Evolutionary conservation across 2,888 invertebrate species (phyloP).

Genomic region (Laothoe populi): DNA sequence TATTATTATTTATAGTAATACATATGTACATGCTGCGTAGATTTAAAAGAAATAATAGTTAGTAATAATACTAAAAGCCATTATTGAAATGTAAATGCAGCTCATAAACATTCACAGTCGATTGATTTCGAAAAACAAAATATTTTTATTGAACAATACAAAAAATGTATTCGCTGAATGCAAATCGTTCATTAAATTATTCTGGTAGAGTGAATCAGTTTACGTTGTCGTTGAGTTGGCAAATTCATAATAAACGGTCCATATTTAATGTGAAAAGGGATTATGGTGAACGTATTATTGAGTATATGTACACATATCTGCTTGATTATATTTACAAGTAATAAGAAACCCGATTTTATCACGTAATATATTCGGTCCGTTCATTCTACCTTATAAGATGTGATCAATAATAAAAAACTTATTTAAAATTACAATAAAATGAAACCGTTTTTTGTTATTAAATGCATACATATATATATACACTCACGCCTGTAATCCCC

Average conservation of each 20-base stretch:
- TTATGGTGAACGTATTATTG: conserved; percentile 7
- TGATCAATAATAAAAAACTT: no score
- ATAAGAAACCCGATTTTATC: not conserved
- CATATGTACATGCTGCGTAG: no score
- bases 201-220: conserved; percentile 7
- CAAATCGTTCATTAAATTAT: conserved; percentile 24
- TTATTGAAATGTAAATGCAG: not conserved
- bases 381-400: no score
- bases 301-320: not conserved
- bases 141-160: conserved; percentile 20
- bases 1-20: not conserved
- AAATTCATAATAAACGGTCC: conserved; percentile 18
- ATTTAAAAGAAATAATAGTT: not conserved
- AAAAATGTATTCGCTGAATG: conserved; percentile 18
- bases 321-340: not conserved
- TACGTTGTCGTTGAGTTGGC: conserved; percentile 12
- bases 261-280: conserved; percentile 12
- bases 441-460: no score
- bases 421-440: no score
- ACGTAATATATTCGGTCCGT: no score
- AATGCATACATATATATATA: no score
- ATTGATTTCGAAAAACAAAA: conserved; percentile 19
- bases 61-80: conserved; percentile 13
- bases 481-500: no score
- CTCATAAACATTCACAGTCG: conserved; percentile 13